Evolutionary conservation across 2,888 invertebrate genomes (phyloP).

Genomic region (Lithophane semibrunnea): DNA sequence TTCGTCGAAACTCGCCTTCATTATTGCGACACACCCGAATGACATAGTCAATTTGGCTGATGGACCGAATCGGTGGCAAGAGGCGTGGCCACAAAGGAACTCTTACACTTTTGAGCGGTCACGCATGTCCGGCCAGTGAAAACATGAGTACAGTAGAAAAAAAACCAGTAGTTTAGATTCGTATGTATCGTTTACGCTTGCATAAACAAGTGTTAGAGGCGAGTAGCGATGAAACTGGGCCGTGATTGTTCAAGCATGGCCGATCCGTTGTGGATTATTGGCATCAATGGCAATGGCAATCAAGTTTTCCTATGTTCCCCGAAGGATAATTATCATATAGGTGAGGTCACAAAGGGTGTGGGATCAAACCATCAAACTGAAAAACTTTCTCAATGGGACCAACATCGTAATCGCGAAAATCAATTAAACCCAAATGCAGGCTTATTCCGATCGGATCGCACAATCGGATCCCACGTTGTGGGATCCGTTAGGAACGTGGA

Average conservation of each 20-base stretch:
- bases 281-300: background rate
- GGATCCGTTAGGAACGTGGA: no score
- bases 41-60: conserved; percentile 73
- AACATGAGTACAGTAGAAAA: conserved; percentile 50
- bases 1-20: conserved; percentile 55
- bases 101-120: conserved; percentile 64
- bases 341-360: no score
- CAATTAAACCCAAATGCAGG: no score
- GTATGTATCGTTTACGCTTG: conserved; percentile 62
- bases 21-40: conserved; percentile 69
- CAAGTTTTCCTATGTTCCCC: background rate
- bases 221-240: conserved; percentile 47
- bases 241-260: conserved; percentile 44
- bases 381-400: no score
- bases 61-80: conserved; percentile 72
- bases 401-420: no score
- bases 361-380: no score
- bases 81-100: conserved; percentile 69
- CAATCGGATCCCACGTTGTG: no score
- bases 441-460: no score
- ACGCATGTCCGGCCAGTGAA: conserved; percentile 65
- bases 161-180: conserved; percentile 59
- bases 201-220: conserved; percentile 53
- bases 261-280: conserved; percentile 57
- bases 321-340: no score